phyloP scores from a whole-genome alignment of 2,888 invertebrate species.

The Pocota personata region DNA sequence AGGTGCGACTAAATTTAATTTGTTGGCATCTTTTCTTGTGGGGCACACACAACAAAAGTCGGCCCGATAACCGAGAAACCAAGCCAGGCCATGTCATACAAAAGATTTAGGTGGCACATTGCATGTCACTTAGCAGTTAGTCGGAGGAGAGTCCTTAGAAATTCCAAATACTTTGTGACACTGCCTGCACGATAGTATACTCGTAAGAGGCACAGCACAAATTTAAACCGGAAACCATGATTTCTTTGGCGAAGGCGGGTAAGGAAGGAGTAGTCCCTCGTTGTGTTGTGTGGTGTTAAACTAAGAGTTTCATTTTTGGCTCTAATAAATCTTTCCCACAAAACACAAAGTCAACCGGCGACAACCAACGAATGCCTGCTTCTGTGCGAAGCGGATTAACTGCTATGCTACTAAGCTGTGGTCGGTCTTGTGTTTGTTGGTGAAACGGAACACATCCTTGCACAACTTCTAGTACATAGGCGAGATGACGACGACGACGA shows the following conservation, averaged over 20 bases:
- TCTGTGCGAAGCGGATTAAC: constrained; percentile 65
- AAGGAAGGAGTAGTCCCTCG: background rate
- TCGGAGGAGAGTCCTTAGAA: constrained; percentile 50
- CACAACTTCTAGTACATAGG: constrained; percentile 42
- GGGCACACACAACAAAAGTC: constrained; percentile 55
- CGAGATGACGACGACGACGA: background rate
- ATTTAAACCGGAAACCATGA: constrained; percentile 68
- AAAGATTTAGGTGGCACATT: constrained; percentile 70
- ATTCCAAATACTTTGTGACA: constrained; percentile 58
- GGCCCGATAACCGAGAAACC: constrained; percentile 19
- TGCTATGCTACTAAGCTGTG: constrained; percentile 59
- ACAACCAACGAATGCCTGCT: constrained; percentile 53
- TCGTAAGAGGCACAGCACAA: constrained; percentile 24
- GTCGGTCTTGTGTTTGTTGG: constrained; percentile 3
- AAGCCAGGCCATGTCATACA: constrained; percentile 28
- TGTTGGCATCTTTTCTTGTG: constrained; percentile 62
- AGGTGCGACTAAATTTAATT: constrained; percentile 68
- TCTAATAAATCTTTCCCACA: constrained; percentile 65
- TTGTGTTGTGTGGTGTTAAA: constrained; percentile 49
- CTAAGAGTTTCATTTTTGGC: constrained; percentile 62
- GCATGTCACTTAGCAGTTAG: constrained; percentile 68
- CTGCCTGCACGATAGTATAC: constrained; percentile 46
- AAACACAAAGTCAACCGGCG: constrained; percentile 43
- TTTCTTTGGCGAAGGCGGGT: constrained; percentile 14
- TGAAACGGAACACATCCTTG: constrained; percentile 51